Conservation (phyloP, 2,797 vertebrate species). For the Melanogrammus aeglefinus region DNA sequence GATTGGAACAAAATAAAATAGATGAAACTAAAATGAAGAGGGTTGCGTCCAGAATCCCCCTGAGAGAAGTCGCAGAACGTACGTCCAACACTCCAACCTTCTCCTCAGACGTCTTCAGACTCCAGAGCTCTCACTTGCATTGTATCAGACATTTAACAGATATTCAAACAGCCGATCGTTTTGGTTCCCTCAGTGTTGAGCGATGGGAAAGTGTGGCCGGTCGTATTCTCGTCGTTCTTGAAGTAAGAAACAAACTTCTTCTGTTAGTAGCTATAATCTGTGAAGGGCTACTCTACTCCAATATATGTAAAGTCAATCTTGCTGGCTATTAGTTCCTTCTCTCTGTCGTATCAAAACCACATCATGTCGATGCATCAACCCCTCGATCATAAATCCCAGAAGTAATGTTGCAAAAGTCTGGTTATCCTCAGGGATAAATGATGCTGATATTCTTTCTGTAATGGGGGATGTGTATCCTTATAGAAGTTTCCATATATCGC, state of each 20-base stretch:
- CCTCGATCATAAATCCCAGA: background rate
- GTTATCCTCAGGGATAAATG: background rate
- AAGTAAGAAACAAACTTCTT: background rate
- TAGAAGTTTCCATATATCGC: background rate
- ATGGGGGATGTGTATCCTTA: constrained; percentile 29
- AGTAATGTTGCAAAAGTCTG: background rate
- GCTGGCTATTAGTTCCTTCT: background rate
- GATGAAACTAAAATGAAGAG: constrained; percentile 33
- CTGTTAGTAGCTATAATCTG: background rate
- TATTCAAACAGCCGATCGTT: too few relatives aligned
- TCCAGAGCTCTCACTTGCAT: too few relatives aligned
- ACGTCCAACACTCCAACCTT: background rate
- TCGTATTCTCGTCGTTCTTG: background rate
- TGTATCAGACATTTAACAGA: too few relatives aligned
- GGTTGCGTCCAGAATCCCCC: constrained; percentile 31
- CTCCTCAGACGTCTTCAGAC: too few relatives aligned
- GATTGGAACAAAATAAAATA: background rate
- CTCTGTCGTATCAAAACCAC: too few relatives aligned
- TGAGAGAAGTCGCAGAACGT: constrained; percentile 21
- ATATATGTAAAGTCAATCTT: background rate
- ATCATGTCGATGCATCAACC: background rate
- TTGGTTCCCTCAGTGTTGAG: background rate
- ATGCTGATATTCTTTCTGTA: background rate
- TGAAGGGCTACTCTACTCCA: background rate
- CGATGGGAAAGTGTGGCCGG: background rate